phyloP scores from a whole-genome alignment of 2,113 vertebrate species.

The Calcarius ornatus region DNA sequence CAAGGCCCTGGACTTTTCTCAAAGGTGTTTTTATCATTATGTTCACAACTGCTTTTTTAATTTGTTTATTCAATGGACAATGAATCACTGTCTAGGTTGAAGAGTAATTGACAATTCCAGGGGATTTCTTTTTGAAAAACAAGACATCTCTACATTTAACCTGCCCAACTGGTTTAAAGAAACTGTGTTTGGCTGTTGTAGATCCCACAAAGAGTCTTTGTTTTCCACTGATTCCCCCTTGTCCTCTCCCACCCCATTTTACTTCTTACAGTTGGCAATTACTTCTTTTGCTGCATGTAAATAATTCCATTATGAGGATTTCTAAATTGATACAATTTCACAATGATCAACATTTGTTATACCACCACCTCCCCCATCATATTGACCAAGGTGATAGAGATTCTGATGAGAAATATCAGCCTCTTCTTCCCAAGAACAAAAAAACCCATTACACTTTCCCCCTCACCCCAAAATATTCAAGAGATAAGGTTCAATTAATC shows the following conservation, averaged over 20 bases:
- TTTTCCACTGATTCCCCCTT: not conserved
- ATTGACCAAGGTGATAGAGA: not conserved
- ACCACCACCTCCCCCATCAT: fast-evolving
- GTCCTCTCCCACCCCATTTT: not conserved
- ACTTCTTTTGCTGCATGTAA: not conserved
- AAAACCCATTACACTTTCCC: not conserved
- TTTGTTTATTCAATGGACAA: not conserved
- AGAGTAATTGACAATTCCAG: not conserved
- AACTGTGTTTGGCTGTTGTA: not conserved
- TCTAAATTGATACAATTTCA: not conserved
- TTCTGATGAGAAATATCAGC: not conserved
- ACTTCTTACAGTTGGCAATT: not conserved
- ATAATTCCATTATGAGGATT: not conserved
- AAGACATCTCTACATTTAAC: slow-evolving; percentile 4
- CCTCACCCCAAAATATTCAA: not conserved
- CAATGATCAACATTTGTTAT: not conserved
- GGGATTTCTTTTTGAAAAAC: not conserved
- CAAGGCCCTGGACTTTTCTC: not conserved
- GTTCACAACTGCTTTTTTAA: not conserved
- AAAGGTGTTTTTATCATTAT: not conserved
- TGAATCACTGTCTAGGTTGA: not conserved
- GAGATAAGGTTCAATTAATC: not conserved
- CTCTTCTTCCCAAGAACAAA: not conserved
- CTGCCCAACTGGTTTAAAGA: slow-evolving; percentile 26
- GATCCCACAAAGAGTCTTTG: slow-evolving; percentile 34